Conservation (phyloP, 2,797 vertebrate genomes). For the Sparus aurata region DNA sequence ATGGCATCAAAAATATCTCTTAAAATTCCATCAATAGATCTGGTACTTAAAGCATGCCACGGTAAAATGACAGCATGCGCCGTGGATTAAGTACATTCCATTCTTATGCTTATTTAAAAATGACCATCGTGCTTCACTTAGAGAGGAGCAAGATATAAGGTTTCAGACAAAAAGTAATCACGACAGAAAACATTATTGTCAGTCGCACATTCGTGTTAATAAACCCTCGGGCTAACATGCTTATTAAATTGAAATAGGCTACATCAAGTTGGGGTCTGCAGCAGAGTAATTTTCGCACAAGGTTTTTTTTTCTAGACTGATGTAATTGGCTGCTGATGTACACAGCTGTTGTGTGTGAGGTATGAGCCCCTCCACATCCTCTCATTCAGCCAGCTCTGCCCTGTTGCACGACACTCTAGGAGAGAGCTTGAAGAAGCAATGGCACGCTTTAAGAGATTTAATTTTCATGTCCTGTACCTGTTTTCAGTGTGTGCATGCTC, state of each 20-base stretch:
- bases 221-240: constrained; percentile 43
- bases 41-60: constrained; percentile 11
- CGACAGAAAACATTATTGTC: constrained; percentile 40
- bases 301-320: constrained; percentile 30
- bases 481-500: constrained; percentile 1
- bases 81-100: constrained; percentile 18
- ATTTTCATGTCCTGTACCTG: neutral
- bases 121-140: constrained; percentile 12
- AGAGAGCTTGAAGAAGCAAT: neutral
- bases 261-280: constrained; percentile 23
- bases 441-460: neutral
- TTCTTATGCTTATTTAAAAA: constrained; percentile 28
- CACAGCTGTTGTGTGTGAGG: constrained; percentile 3
- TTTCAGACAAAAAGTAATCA: constrained; percentile 35
- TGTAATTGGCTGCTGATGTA: constrained; percentile 15
- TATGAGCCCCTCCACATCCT: neutral
- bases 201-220: constrained; percentile 30
- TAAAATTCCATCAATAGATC: neutral
- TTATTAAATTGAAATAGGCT: constrained; percentile 47
- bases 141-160: constrained; percentile 17
- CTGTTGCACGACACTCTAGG: neutral
- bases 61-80: neutral
- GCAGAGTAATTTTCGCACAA: constrained; percentile 16
- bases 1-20: constrained; percentile 9
- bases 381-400: neutral